These are phyloP conservation scores for Stegana nigrithorax DNA, from an alignment of 2,888 invertebrate genomes.

Conservation along the genomic window DNA sequence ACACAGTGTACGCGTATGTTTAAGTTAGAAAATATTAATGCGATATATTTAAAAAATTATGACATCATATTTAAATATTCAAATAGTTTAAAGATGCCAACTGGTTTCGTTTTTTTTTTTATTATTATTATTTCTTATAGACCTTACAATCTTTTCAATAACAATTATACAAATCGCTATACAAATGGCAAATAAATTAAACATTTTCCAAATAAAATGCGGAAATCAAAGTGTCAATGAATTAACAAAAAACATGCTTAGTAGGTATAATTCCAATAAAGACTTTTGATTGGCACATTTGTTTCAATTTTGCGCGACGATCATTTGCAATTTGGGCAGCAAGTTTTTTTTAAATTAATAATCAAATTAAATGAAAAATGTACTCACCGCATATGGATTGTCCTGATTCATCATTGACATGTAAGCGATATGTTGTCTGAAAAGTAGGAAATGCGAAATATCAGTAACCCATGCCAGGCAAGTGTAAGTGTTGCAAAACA, in stretches of 20 bases:
- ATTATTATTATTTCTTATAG: background rate
- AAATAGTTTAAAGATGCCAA: slow-evolving; percentile 1
- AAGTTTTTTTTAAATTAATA: too few relatives aligned
- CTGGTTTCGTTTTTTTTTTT: slow-evolving; percentile 4
- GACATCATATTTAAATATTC: slow-evolving; percentile 55
- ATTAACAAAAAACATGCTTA: too few relatives aligned
- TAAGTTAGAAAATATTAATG: background rate
- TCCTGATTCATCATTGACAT: slow-evolving; percentile 64
- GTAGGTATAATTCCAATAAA: too few relatives aligned
- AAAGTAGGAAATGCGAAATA: too few relatives aligned
- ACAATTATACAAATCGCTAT: background rate
- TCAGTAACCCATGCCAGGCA: slow-evolving; percentile 28
- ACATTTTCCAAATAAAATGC: slow-evolving; percentile 11
- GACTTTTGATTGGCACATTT: too few relatives aligned
- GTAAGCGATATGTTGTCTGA: too few relatives aligned
- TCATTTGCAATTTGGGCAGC: background rate
- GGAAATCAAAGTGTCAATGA: too few relatives aligned
- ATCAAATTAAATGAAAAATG: too few relatives aligned
- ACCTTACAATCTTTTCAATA: too few relatives aligned
- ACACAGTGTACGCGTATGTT: too few relatives aligned
- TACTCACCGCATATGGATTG: slow-evolving; percentile 65
- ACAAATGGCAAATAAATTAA: slow-evolving; percentile 3
- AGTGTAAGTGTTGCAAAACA: slow-evolving; percentile 32
- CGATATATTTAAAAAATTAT: slow-evolving; percentile 43
- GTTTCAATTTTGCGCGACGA: background rate